phyloP scores from a whole-genome alignment of 2,113 vertebrate species.

The Hippolais icterina region DNA sequence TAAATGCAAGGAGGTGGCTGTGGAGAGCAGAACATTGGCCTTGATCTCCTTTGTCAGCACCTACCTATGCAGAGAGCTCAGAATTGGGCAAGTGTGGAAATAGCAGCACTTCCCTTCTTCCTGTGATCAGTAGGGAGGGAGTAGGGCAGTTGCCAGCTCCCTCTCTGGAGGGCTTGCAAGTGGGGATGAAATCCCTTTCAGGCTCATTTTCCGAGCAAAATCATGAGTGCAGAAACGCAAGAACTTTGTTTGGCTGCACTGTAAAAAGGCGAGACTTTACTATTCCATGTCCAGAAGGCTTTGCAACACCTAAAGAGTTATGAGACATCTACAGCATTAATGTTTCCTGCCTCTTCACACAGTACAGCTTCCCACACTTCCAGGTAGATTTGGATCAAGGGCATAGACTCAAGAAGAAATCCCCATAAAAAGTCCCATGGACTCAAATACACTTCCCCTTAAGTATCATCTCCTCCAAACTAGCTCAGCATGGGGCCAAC shows the following conservation, averaged over 20 bases:
- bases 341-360: not conserved
- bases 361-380: not conserved
- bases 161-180: not conserved
- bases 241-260: not conserved
- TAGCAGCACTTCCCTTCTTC: not conserved
- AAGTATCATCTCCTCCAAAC: not conserved
- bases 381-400: not conserved
- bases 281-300: not conserved
- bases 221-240: not conserved
- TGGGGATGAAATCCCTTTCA: not conserved
- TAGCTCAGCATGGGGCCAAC: not conserved
- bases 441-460: not conserved
- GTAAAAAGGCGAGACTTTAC: not conserved
- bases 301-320: not conserved
- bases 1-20: not conserved
- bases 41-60: not conserved
- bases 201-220: not conserved
- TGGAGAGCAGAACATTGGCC: not conserved
- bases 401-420: not conserved
- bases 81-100: not conserved
- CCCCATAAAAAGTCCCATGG: not conserved
- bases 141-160: not conserved
- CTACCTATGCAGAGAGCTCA: fast-evolving
- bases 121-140: not conserved
- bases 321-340: not conserved